Evolutionary conservation across 2,113 vertebrate species (phyloP).

Genomic region (Cochlearius cochlearius): DNA sequence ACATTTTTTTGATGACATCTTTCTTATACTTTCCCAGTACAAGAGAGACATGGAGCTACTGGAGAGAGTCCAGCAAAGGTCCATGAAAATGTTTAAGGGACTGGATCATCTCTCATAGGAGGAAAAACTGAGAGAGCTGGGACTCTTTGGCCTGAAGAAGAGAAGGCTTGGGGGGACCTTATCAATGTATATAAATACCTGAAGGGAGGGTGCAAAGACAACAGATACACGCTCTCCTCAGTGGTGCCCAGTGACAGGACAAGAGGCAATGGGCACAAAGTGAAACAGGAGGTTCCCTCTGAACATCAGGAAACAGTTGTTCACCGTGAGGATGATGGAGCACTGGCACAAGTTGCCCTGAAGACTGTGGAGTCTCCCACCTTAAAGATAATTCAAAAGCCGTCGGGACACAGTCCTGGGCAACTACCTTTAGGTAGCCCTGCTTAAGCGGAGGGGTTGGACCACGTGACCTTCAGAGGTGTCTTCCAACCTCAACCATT

Average conservation of each 20-base stretch:
- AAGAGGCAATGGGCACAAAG: background rate
- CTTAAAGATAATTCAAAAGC: background rate
- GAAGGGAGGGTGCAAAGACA: background rate
- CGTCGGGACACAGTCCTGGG: background rate
- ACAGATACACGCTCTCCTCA: background rate
- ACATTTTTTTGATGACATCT: background rate
- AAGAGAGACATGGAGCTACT: background rate
- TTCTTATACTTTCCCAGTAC: background rate
- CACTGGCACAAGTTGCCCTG: background rate
- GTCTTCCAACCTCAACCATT: background rate
- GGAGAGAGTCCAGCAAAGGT: background rate
- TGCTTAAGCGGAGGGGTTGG: background rate
- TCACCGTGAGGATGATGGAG: accelerated
- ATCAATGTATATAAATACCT: background rate
- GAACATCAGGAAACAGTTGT: background rate
- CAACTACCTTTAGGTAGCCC: background rate
- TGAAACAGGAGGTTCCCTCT: background rate
- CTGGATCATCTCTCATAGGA: background rate
- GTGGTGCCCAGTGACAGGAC: background rate
- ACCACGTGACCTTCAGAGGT: background rate
- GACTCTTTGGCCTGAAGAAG: background rate
- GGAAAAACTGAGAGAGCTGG: background rate
- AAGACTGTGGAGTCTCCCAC: background rate
- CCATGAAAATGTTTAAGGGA: background rate
- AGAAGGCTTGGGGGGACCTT: background rate